Percentiles rank a stretch among this genome's conserved stretches.
Evolutionary conservation across 2,888 invertebrate genomes (phyloP).

Genomic region (Noctuana brunneofusca): DNA sequence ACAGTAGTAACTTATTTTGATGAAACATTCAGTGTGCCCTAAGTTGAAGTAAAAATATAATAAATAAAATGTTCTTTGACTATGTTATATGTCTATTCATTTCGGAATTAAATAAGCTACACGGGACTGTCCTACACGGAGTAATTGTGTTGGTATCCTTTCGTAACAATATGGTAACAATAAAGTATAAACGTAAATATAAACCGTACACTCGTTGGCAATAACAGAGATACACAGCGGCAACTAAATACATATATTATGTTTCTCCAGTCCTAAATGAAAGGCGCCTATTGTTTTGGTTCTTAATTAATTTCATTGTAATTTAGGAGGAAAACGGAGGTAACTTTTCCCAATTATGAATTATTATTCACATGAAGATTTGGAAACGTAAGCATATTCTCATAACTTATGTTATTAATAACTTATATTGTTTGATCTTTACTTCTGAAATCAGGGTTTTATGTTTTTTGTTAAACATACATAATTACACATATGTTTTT

Average conservation of each 20-base stretch:
- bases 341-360: constrained; percentile 9
- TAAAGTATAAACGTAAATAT: no score
- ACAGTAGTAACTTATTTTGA: no score
- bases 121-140: not conserved
- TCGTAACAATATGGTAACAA: constrained; percentile 15
- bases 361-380: constrained; percentile 15
- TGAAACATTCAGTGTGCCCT: no score
- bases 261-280: constrained; percentile 10
- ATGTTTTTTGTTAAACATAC: no score
- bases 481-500: no score
- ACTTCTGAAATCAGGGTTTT: not conserved
- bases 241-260: constrained; percentile 26
- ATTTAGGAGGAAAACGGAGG: constrained; percentile 10
- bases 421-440: not conserved
- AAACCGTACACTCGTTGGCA: constrained; percentile 15
- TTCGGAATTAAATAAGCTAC: not conserved
- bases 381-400: constrained; percentile 1
- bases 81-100: not conserved
- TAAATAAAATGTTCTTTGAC: no score
- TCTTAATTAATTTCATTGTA: constrained; percentile 26
- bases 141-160: not conserved
- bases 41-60: no score
- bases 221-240: constrained; percentile 20
- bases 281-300: constrained; percentile 22
- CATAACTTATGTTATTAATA: not conserved